Evolutionary conservation across 2,888 invertebrate species (phyloP), one percentile per base, ranked within the genome.

Genomic region (Miltochrista miniata): DNA sequence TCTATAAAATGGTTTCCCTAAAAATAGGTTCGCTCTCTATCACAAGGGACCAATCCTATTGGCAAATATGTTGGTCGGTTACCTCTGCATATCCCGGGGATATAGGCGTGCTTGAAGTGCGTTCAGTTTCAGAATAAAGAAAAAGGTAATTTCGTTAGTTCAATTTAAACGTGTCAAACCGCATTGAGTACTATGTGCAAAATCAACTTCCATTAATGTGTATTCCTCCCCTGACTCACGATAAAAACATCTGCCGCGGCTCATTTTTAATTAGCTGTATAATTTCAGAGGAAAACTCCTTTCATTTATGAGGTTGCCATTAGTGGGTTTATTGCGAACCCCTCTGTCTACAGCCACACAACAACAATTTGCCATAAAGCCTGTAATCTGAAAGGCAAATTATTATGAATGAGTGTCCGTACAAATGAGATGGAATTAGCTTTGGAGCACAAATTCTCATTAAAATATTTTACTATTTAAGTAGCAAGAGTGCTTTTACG

Each of bases 401-500:
- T 68, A 68, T 66, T 70, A 76, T 70, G 68, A 78, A 74, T 60
- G 69, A 71, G 64, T 69, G 79, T 72, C 76, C 70, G 68, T 69
- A 69, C 68, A 76, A 81, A 79, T 76, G 76, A 72, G 70, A 67
- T 55, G 60, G 68, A 79, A 81, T 83, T 79, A 80, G 68, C 79
- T 81, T 77, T 73, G 73, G 72, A 73, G 68, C 61, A 64, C 54
- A 67, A 67, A 59, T 59, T 63, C 69, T 74, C 70, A 74, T 79
- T 79, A 72, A 76, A 81, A 81, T 83, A 81, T 83, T 83, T 4
- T 74, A 81, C 74, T 58, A 4, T 2, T 24, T 64, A 55, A 56
- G 46, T 67, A 58, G 59, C 63, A 71, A 74, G 71, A 72, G 69
- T 72, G 63, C 73, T 60, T 66, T 64, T 7, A 14, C 9, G 4